Base-by-base conservation (phyloP, 2,888 invertebrate species). In the Dynastes maya region DNA sequence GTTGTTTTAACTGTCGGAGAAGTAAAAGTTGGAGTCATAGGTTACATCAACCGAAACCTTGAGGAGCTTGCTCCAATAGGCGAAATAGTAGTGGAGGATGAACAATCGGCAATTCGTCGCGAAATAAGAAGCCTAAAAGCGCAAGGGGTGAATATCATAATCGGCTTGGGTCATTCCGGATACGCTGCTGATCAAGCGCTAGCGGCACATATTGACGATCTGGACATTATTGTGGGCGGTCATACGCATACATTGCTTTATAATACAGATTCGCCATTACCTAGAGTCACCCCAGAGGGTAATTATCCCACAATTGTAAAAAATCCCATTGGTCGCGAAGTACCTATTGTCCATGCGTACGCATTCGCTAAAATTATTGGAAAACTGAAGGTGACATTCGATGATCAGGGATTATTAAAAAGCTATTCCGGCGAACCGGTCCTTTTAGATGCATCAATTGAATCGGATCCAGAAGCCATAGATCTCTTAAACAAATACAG, bases 321-420 rank as follows among this genome's bases (percentile, higher is more conserved):
- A n/a, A 95, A 96, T 88, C 82, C 87, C 11, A 92, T 90, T 75
- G 95, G 95, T 0, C 93, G 93, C 86, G 88, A 90, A 80, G 95
- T 95, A 1, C 95, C 95, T 0, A 95, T 96, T 0, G 96, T 97
- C 0, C 97, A 97, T 89, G 97, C 96, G 1, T 97, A 94, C 84
- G 96, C 96, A 0, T 96, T 94, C 84, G 97, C 97, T 0, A 97
- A 97, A 89, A 98, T 97, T 87, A 89, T 98, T 79, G 98, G 98
- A 0, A 92, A 93, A 84, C 88, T 98, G 29, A 91, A 93, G 78
- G 81, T 92, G 82, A 88, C 90, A 63, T 97, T 98, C 85, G 91
- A 97, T 87, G 88, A 89, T 0, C 85, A 91, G 4, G 97, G 97
- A 4, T 93, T 95, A 85, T 89, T 97, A 2, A 87, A 90, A 0